Base-by-base conservation (phyloP, 2,888 invertebrate species). In the Perizoma flavofasciatum region DNA sequence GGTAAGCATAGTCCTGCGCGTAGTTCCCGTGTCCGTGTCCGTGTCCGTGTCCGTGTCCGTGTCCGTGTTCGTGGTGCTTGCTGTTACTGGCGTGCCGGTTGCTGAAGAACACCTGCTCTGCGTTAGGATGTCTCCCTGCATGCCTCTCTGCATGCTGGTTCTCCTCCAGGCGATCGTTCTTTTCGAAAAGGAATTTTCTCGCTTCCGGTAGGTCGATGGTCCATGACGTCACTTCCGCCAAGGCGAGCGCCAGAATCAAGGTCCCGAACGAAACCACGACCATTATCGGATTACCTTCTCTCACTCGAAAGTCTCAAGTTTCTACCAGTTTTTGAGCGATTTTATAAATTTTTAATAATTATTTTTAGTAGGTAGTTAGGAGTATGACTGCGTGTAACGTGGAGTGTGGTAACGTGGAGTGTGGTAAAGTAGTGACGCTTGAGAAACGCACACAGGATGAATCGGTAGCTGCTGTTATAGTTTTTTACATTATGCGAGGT, bases 151-250 rank as follows among this genome's bases (percentile, higher is more conserved):
- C 63, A 0, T 61, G 47, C 49, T 9, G 51, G 32, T 55, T 55
- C 35, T 66, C 55, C 10, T 69, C 71, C 35, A 65, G 61, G 1
- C 60, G 62, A n/a, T 75, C 74, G 49, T 78, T 72, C 64, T 77
- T 81, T 46, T 82, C 78, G 11, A 85, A 83, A 56, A 79, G 75
- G 63, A 75, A 79, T 52, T 78, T 82, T 39, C 87, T 73, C 50
- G 84, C 82, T 74, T 85, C 85, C 44, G 82, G 81, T 59, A 89
- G 70, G 69, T 90, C 88, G 32, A 89, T 78, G 0, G 88, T 89
- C 89, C 89, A 90, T n/a, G 84, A 56, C 5, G 73, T 49, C 40
- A 83, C 82, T 71, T 80, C 75, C 53, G 74, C 62, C 39, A 79
- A 52, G 54, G 70, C 66, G 44, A 81, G 62, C 47, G 74, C 70